Conservation (phyloP, 2,797 vertebrate genomes). For the Chromis chromis region DNA sequence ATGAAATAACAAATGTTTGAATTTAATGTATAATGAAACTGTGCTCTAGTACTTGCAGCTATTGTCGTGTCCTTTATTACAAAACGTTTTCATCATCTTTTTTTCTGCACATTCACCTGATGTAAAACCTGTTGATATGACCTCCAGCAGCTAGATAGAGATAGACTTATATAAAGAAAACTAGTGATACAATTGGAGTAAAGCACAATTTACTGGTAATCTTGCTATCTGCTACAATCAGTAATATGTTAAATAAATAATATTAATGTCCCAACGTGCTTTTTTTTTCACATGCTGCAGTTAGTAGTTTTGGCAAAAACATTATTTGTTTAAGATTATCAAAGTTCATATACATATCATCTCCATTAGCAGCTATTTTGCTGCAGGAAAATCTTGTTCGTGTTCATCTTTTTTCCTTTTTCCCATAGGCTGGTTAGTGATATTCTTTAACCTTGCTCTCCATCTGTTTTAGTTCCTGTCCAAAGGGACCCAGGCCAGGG, state of each 20-base stretch:
- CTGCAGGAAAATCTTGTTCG: too few relatives aligned
- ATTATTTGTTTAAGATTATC: too few relatives aligned
- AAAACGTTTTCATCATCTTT: background rate
- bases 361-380: too few relatives aligned
- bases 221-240: background rate
- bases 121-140: background rate
- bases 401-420: background rate
- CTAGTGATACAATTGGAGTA: background rate
- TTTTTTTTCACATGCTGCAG: background rate
- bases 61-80: background rate
- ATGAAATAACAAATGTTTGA: background rate
- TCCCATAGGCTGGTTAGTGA: background rate
- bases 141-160: background rate
- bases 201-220: background rate
- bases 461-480: slow-evolving; percentile 89
- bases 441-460: slow-evolving; percentile 27
- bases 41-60: background rate
- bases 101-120: background rate
- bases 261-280: background rate
- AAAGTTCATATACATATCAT: too few relatives aligned
- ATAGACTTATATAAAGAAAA: background rate
- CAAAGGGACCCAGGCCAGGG: slow-evolving; percentile 93
- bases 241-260: background rate
- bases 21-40: too few relatives aligned
- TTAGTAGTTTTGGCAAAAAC: background rate